Conservation (phyloP, 2,797 vertebrate genomes). For the Linurgus olivaceus region DNA sequence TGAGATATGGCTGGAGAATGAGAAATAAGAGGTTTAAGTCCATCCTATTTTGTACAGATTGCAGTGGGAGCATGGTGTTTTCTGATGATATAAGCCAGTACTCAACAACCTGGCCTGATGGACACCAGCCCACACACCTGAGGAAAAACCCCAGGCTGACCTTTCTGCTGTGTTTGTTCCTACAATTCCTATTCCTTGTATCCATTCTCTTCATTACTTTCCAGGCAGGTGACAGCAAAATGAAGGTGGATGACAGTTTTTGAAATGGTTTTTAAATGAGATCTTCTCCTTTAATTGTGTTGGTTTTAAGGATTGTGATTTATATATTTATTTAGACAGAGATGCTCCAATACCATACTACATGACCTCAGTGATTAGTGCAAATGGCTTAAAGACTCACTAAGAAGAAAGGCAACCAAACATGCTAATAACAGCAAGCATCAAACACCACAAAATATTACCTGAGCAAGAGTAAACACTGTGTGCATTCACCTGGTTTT, state of each 20-base stretch:
- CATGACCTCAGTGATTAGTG: neutral
- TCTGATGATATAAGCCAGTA: neutral
- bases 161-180: neutral
- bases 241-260: neutral
- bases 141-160: neutral
- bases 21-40: neutral
- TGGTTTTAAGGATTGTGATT: neutral
- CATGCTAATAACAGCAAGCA: neutral
- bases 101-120: neutral
- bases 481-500: neutral
- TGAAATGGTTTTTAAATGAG: neutral
- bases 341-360: neutral
- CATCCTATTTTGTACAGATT: neutral
- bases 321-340: neutral
- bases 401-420: neutral
- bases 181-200: neutral
- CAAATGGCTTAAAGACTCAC: neutral
- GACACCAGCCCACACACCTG: neutral
- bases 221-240: neutral
- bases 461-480: neutral
- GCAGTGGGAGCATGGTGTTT: neutral
- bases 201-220: neutral
- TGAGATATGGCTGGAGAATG: neutral
- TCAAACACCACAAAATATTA: neutral
- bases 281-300: neutral